Conservation (phyloP, 2,888 invertebrate species). For the Eurytoma californica region DNA sequence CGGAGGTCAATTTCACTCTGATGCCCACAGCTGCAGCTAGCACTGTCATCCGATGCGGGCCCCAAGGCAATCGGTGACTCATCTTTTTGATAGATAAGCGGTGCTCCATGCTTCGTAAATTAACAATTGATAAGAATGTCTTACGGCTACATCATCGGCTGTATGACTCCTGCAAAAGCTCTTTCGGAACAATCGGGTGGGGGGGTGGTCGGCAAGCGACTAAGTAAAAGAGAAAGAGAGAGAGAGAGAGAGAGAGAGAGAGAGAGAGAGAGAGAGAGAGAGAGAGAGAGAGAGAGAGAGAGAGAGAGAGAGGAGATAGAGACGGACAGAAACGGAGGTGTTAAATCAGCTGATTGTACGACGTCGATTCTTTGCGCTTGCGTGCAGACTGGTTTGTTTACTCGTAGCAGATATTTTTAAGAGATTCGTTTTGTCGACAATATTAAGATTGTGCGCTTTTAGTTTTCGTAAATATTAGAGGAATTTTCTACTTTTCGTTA, state of each 20-base stretch:
- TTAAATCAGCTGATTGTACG: not conserved
- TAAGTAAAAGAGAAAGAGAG: not conserved
- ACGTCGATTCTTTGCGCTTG: not conserved
- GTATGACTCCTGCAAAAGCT: not conserved
- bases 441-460: too few species aligned
- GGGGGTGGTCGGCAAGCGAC: not conserved
- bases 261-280: not conserved
- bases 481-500: too few species aligned
- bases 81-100: constrained; percentile 43
- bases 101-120: not conserved
- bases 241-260: not conserved
- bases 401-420: too few species aligned
- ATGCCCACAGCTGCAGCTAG: too few species aligned
- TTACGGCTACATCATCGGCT: constrained; percentile 1
- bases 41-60: too few species aligned
- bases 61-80: constrained; percentile 16
- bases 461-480: too few species aligned
- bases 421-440: too few species aligned
- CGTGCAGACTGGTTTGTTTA: not conserved
- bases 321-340: not conserved
- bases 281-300: too few species aligned
- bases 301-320: not conserved
- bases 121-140: constrained; percentile 35
- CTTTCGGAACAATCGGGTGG: not conserved
- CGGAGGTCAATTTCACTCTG: too few species aligned